Evolutionary conservation across 2,888 invertebrate species (phyloP), one percentile per base, ranked within the genome.

Genomic region (Lithophane semibrunnea): DNA sequence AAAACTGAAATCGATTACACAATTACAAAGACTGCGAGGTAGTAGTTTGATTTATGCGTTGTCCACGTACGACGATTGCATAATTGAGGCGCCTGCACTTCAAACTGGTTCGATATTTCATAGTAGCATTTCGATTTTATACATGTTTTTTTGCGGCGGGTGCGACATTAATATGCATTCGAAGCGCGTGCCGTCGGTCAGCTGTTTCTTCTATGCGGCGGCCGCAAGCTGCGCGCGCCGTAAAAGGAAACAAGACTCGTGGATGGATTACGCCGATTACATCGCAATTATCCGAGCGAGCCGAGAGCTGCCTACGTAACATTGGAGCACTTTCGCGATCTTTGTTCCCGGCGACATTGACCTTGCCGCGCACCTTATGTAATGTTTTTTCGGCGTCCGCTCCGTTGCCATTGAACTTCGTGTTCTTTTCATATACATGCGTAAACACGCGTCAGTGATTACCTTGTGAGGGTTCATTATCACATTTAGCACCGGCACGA

Each of bases 181-280:
- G 92, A 92, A 93, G 94, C 96, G 95, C 96, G 96, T 96, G 96
- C 96, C 92, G 85, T 92, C 93, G 93, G 93, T 96, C 96, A 96
- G 96, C 96, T 96, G 96, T 95, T 94, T 95, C 94, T 95, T 94
- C 95, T 95, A 95, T 94, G 94, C 91, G 93, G 91, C 91, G 93
- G 91, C 91, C 91, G 92, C 96, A 95, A 96, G 96, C 96, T 96
- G 96, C 94, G 92, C 92, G 92, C 91, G 90, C 96, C 96, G 92
- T 96, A 95, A 92, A 96, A 92, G 96, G 96, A 95, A 96, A 95
- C 95, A 91, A 91, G 95, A 88, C 93, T 91, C 87, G 93, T 90
- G 94, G 96, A 95, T 94, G 96, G 95, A 96, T 96, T 96, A 96
- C 96, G 93, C 75, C 94, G 95, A 96, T 96, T 96, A 96, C 95